A percentile compares a stretch with the other conserved stretches of the same genome.
Evolutionary conservation across 2,888 invertebrate genomes (phyloP).

Genomic region (Andrena fulva): DNA sequence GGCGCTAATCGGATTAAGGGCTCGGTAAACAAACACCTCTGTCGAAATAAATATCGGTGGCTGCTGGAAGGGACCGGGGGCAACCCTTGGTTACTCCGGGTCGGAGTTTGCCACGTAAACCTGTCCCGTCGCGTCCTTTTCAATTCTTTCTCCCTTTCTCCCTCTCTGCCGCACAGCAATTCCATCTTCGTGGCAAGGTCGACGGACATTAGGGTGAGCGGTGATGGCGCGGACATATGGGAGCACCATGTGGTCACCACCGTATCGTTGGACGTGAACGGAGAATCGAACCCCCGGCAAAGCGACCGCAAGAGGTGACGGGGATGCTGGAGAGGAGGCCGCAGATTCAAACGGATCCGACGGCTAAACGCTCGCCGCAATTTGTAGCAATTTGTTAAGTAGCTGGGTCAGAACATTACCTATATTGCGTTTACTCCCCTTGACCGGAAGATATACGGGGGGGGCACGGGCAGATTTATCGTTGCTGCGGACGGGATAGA

Average conservation of each 20-base stretch:
- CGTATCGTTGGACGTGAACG: slow-evolving; percentile 67
- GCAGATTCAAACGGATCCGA: slow-evolving; percentile 60
- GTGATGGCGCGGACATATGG: slow-evolving; percentile 81
- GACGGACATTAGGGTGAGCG: slow-evolving; percentile 37
- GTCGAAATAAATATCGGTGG: slow-evolving; percentile 21
- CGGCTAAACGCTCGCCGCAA: slow-evolving; percentile 82
- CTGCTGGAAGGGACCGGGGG: slow-evolving; percentile 13
- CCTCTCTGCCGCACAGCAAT: slow-evolving; percentile 35
- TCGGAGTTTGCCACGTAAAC: slow-evolving; percentile 27
- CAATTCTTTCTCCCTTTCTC: slow-evolving; percentile 15
- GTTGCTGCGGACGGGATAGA: slow-evolving; percentile 52
- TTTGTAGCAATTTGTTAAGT: slow-evolving; percentile 85
- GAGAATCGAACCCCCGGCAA: slow-evolving; percentile 63
- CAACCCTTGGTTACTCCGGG: background rate
- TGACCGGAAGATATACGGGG: slow-evolving; percentile 78
- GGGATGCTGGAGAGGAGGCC: slow-evolving; percentile 42
- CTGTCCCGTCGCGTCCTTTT: slow-evolving; percentile 37
- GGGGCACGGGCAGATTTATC: slow-evolving; percentile 80
- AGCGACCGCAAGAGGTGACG: slow-evolving; percentile 43
- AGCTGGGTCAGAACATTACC: slow-evolving; percentile 83
- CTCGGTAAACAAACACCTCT: slow-evolving; percentile 70
- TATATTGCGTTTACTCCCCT: slow-evolving; percentile 81
- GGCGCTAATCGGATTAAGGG: slow-evolving; percentile 70
- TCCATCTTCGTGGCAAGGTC: slow-evolving; percentile 53
- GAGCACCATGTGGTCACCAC: slow-evolving; percentile 83